Percentiles rank a stretch among this genome's conserved stretches.
These are phyloP conservation scores for Pelusios castaneus DNA, from an alignment of 2,113 vertebrate species.

Conservation along the genomic window DNA sequence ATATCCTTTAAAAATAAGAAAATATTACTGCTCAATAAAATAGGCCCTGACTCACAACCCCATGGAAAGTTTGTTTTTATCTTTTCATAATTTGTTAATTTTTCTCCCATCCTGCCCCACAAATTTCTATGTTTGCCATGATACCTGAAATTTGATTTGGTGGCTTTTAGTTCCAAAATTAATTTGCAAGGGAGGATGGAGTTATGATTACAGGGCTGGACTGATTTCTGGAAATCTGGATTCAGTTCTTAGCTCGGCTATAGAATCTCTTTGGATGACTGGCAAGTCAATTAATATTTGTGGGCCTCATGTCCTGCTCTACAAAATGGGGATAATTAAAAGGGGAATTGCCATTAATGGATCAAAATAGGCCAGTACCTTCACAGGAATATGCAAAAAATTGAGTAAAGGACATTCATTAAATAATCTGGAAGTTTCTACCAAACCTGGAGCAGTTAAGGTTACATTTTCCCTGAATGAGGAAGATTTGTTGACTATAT, in stretches of 20 bases:
- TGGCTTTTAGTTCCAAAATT: background rate
- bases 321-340: background rate
- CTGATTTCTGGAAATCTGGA: too few species aligned
- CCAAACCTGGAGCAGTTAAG: background rate
- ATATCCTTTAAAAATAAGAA: background rate
- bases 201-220: background rate
- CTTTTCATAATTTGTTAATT: background rate
- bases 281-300: background rate
- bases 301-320: background rate
- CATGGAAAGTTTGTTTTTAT: background rate
- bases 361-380: background rate
- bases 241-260: background rate
- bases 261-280: background rate
- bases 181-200: background rate
- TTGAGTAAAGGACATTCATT: background rate
- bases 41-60: background rate
- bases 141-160: background rate
- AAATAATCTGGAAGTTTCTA: background rate
- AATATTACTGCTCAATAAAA: background rate
- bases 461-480: background rate
- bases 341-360: background rate
- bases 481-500: background rate
- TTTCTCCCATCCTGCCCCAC: background rate
- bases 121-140: background rate
- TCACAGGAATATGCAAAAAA: background rate